phyloP scores from a whole-genome alignment of 2,888 invertebrate genomes.

The Drosophila ustulata region DNA sequence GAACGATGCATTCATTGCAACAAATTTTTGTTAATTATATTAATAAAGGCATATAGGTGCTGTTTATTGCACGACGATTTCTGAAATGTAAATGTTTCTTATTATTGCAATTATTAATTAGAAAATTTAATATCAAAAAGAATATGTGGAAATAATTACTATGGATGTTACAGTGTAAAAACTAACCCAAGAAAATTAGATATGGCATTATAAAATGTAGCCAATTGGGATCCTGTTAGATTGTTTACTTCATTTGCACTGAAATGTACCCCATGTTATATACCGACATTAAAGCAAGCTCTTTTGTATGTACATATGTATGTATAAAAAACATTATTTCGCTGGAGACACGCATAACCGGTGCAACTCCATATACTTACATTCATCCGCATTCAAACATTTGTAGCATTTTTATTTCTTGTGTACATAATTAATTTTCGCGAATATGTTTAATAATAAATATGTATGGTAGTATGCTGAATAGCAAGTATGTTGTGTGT shows the following conservation, averaged over 20 bases:
- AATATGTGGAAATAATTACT: background rate
- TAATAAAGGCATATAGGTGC: slow-evolving; percentile 70
- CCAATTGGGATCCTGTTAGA: slow-evolving; percentile 1
- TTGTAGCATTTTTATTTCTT: background rate
- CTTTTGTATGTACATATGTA: background rate
- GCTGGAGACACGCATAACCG: slow-evolving; percentile 3
- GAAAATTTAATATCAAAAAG: background rate
- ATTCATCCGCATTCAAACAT: background rate
- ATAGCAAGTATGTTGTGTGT: background rate
- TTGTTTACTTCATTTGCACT: background rate
- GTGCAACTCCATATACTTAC: background rate
- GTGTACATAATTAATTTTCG: slow-evolving; percentile 7
- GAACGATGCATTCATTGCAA: slow-evolving; percentile 96
- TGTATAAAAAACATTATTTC: background rate
- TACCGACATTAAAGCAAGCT: background rate
- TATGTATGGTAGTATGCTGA: slow-evolving; percentile 1
- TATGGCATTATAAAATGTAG: background rate
- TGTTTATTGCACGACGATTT: slow-evolving; percentile 58
- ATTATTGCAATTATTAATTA: background rate
- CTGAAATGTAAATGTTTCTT: slow-evolving; percentile 31
- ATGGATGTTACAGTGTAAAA: background rate
- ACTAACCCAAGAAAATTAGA: background rate
- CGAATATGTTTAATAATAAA: slow-evolving; percentile 6
- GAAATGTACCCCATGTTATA: background rate
- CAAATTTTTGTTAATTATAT: slow-evolving; percentile 72